Percentiles rank a stretch among this genome's conserved stretches.
These are phyloP conservation scores for Hemiscyllium ocellatum DNA, from an alignment of 2,113 vertebrate genomes.

Conservation along the genomic window DNA sequence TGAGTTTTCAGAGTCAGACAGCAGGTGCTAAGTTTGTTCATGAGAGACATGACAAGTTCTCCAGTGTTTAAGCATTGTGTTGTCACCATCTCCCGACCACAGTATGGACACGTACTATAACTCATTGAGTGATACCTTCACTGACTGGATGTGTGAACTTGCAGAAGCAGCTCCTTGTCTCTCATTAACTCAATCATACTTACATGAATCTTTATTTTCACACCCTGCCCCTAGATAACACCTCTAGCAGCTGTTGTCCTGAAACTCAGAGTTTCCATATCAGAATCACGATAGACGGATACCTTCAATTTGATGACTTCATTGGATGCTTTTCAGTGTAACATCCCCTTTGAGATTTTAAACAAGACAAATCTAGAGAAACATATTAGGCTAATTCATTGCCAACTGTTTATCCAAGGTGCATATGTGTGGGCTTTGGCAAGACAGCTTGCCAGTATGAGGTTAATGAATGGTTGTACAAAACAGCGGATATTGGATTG, in stretches of 20 bases:
- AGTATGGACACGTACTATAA: not conserved
- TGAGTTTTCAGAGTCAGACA: not conserved
- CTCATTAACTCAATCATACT: not conserved
- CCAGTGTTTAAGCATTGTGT: not conserved
- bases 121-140: not conserved
- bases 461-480: too few relatives aligned
- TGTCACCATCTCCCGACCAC: not conserved
- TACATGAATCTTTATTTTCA: not conserved
- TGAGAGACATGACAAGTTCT: too few relatives aligned
- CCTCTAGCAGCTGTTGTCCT: not conserved
- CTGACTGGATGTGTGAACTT: not conserved
- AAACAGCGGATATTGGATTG: not conserved
- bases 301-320: not conserved
- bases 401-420: not conserved
- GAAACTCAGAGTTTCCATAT: not conserved
- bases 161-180: not conserved
- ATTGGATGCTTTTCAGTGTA: not conserved
- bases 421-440: not conserved
- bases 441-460: not conserved
- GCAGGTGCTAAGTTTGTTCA: not conserved
- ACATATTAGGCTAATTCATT: not conserved
- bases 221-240: not conserved
- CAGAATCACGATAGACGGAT: not conserved
- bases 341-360: not conserved
- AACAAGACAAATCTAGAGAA: not conserved